Evolutionary conservation across 1,140 invertebrate genomes (phyloP).

Genomic region (Drosophila serrata): DNA sequence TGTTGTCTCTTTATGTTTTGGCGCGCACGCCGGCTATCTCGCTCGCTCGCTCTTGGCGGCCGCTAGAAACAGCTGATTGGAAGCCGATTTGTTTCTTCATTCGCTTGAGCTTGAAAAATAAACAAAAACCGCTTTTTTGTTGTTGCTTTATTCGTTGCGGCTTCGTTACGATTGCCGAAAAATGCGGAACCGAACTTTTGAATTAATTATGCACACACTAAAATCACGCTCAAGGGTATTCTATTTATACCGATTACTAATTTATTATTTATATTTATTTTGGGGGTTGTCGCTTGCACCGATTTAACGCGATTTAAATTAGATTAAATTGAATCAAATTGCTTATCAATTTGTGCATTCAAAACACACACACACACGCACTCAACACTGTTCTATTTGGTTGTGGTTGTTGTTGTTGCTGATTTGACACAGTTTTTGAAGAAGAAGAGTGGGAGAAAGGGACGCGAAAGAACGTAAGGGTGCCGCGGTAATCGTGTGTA

Average conservation of each 20-base stretch:
- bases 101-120: constrained; percentile 59
- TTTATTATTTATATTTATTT: constrained; percentile 14
- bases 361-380: constrained; percentile 12
- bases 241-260: constrained; percentile 46
- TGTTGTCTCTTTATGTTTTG: constrained; percentile 46
- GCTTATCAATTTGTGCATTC: constrained; percentile 50
- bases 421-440: constrained; percentile 65
- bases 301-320: constrained; percentile 15
- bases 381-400: constrained; percentile 24
- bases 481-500: background rate
- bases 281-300: background rate
- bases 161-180: constrained; percentile 46
- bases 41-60: constrained; percentile 33
- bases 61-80: constrained; percentile 68
- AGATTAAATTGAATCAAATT: constrained; percentile 38
- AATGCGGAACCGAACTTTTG: constrained; percentile 61
- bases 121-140: constrained; percentile 57
- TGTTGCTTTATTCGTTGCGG: constrained; percentile 16
- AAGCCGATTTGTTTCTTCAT: constrained; percentile 40
- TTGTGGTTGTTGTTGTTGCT: constrained; percentile 44
- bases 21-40: constrained; percentile 60
- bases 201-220: constrained; percentile 58
- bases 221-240: constrained; percentile 27
- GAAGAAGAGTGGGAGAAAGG: constrained; percentile 32
- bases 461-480: constrained; percentile 10